Evolutionary conservation across 2,797 vertebrate genomes (phyloP).

Genomic region (Merluccius polli): DNA sequence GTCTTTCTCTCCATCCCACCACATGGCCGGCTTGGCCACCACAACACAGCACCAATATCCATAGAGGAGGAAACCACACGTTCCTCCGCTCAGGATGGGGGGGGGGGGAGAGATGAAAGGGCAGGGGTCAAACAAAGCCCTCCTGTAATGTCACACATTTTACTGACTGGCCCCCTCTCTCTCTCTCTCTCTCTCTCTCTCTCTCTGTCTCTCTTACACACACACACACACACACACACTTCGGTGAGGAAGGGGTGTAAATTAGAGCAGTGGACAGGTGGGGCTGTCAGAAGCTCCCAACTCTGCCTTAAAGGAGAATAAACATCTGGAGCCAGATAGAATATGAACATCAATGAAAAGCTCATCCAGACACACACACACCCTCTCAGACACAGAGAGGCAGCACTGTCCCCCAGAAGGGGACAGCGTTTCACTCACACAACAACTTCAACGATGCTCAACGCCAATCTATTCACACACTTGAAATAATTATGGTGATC

Average conservation of each 20-base stretch:
- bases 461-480: too few species aligned
- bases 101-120: too few species aligned
- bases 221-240: slow-evolving; percentile 9
- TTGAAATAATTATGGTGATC: neutral
- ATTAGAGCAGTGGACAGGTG: neutral
- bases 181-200: neutral
- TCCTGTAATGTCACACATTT: neutral
- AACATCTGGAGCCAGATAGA: neutral
- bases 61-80: too few species aligned
- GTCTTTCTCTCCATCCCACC: slow-evolving; percentile 36
- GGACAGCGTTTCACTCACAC: neutral
- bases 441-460: too few species aligned
- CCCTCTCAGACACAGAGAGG: too few species aligned
- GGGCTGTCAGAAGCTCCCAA: neutral
- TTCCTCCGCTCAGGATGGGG: neutral
- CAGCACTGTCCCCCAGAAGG: too few species aligned
- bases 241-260: too few species aligned
- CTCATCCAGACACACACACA: neutral
- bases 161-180: neutral
- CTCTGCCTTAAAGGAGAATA: too few species aligned
- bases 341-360: neutral
- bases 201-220: neutral
- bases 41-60: neutral
- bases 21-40: too few species aligned
- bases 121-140: neutral